Evolutionary conservation across 2,797 vertebrate species (phyloP).

Genomic region (Cichlasoma orientale): DNA sequence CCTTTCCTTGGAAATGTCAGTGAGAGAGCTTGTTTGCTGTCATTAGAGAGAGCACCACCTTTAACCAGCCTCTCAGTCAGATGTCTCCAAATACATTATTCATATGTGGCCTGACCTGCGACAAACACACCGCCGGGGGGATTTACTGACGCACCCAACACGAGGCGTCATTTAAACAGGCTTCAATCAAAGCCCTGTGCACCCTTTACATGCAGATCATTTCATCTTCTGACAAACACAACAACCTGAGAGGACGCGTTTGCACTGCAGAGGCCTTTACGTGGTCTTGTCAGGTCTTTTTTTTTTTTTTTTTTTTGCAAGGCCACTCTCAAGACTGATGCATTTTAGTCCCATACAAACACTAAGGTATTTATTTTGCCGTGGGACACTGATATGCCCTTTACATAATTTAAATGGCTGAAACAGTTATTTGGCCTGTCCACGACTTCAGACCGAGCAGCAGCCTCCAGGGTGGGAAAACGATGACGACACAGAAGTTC

Average conservation of each 20-base stretch:
- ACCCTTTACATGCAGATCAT: conserved; percentile 25
- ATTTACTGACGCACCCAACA: conserved; percentile 54
- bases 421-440: background rate
- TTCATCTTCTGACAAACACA: conserved; percentile 45
- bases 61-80: conserved; percentile 73
- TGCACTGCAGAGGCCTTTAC: background rate
- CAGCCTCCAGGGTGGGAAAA: background rate
- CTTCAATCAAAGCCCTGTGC: conserved; percentile 58
- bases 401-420: background rate
- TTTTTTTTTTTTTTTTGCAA: background rate
- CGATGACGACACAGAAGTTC: background rate
- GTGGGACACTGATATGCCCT: background rate
- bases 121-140: conserved; percentile 58
- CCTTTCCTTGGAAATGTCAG: conserved; percentile 65
- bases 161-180: conserved; percentile 62
- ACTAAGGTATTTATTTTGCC: background rate
- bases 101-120: conserved; percentile 65
- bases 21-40: conserved; percentile 63
- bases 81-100: conserved; percentile 76
- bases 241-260: conserved; percentile 15
- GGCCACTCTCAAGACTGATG: background rate
- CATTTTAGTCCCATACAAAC: conserved; percentile 6
- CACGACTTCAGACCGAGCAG: background rate
- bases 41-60: conserved; percentile 69
- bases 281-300: background rate